Conservation (phyloP, 2,113 vertebrate species). For the Pluvialis apricaria region DNA sequence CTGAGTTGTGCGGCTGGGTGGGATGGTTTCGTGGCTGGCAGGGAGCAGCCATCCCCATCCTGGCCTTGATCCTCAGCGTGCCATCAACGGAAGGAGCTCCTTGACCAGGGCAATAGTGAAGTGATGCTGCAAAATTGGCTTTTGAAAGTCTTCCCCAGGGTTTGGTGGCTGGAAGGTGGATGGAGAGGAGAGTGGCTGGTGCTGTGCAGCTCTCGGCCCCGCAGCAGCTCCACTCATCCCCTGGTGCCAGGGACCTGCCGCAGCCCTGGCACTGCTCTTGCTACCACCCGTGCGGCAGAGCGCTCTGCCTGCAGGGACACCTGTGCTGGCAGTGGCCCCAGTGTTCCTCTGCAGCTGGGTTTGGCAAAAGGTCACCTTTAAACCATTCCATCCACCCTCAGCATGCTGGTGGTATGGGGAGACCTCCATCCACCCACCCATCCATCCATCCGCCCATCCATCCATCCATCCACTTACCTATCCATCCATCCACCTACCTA, state of each 20-base stretch:
- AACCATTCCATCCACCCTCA: neutral
- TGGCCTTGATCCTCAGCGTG: neutral
- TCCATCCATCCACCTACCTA: neutral
- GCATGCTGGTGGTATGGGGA: accelerated
- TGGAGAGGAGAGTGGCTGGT: neutral
- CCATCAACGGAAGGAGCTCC: neutral
- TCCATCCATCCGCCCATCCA: neutral
- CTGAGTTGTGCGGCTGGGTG: accelerated
- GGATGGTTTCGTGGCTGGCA: neutral
- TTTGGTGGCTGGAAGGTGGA: neutral
- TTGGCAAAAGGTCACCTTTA: neutral
- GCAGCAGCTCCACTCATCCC: accelerated
- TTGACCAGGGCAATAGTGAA: neutral
- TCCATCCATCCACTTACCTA: neutral
- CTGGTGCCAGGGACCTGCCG: neutral
- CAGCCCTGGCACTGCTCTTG: neutral
- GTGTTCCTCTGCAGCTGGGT: neutral
- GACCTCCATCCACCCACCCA: neutral
- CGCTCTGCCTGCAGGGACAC: neutral
- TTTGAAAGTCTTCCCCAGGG: neutral
- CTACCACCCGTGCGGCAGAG: accelerated
- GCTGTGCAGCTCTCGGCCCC: neutral
- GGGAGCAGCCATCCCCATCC: neutral
- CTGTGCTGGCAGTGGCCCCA: accelerated
- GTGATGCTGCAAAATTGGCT: neutral